A percentile compares a stretch with the other conserved stretches of the same genome.
phyloP scores from a whole-genome alignment of 2,113 vertebrate species.

The Nerophis lumbriciformis region DNA sequence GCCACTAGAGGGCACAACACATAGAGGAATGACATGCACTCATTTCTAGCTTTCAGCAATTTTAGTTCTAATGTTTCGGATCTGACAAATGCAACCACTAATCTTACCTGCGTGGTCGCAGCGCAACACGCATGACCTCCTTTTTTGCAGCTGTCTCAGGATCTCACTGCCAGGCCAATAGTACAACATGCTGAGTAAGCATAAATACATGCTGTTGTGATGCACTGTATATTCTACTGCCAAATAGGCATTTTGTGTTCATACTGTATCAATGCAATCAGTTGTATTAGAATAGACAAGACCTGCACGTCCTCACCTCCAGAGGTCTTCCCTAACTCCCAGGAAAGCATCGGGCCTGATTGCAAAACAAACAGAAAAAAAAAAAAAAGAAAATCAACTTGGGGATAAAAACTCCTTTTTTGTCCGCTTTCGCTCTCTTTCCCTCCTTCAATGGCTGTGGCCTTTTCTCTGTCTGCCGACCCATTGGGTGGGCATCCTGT shows the following conservation, averaged over 20 bases:
- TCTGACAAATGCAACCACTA: conserved; percentile 2
- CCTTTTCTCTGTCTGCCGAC: conserved; percentile 51
- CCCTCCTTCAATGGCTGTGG: conserved; percentile 45
- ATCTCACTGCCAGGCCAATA: conserved; percentile 41
- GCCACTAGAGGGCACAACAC: conserved; percentile 53
- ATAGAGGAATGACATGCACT: conserved; percentile 16
- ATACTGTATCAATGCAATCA: conserved; percentile 10
- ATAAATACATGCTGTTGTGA: neutral
- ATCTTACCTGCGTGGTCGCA: conserved; percentile 66
- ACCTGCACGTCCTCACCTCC: conserved; percentile 46
- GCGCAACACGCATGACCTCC: conserved; percentile 51
- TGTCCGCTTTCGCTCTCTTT: conserved; percentile 49
- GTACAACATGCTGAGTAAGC: conserved; percentile 5
- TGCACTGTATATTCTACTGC: neutral
- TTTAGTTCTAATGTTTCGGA: neutral
- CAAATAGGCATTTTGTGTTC: neutral
- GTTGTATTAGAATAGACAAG: conserved; percentile 14
- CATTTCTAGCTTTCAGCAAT: neutral
- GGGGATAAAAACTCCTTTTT: conserved; percentile 33
- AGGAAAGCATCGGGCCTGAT: conserved; percentile 33
- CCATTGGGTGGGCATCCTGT: conserved; percentile 59
- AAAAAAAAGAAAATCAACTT: conserved; percentile 40
- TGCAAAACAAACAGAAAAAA: conserved; percentile 39
- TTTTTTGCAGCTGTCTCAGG: conserved; percentile 13
- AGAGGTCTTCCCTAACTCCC: conserved; percentile 25